These are phyloP conservation scores for Palythoa grandis DNA, from an alignment of 92 coral and sea anemone genomes.

Conservation along the genomic window DNA sequence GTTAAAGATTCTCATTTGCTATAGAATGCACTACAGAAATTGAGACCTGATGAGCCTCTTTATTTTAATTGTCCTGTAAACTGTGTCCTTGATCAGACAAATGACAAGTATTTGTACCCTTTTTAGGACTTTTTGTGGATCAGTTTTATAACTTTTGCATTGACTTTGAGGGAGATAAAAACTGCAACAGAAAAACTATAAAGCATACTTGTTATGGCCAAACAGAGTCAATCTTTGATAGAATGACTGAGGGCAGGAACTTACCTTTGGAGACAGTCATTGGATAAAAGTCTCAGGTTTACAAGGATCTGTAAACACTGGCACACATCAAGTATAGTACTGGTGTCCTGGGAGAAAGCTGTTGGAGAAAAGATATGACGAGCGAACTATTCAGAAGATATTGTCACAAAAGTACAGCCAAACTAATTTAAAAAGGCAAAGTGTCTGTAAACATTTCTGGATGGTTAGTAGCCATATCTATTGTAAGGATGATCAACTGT, in stretches of 20 bases:
- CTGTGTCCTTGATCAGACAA: no score
- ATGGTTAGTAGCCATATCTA: no score
- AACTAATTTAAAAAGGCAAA: not conserved
- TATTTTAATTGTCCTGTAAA: no score
- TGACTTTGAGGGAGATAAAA: not conserved
- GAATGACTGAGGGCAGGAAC: not conserved
- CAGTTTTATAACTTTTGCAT: not conserved
- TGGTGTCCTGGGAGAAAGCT: conserved; percentile 77
- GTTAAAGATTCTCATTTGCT: no score
- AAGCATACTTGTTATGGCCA: not conserved
- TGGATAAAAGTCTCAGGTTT: conserved; percentile 76
- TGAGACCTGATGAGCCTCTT: no score
- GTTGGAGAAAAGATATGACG: not conserved
- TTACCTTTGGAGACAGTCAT: conserved; percentile 74
- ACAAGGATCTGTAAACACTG: conserved; percentile 86
- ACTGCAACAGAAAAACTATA: not conserved
- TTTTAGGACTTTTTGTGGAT: no score
- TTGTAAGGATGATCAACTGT: no score
- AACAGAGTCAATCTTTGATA: not conserved
- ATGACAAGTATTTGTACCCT: no score
- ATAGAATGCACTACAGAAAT: no score
- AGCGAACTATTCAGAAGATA: not conserved
- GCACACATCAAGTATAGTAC: conserved; percentile 78
- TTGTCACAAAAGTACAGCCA: not conserved
- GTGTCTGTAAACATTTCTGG: not conserved